phyloP scores from a whole-genome alignment of 2,797 vertebrate species.

The Acipenser oxyrinchus region DNA sequence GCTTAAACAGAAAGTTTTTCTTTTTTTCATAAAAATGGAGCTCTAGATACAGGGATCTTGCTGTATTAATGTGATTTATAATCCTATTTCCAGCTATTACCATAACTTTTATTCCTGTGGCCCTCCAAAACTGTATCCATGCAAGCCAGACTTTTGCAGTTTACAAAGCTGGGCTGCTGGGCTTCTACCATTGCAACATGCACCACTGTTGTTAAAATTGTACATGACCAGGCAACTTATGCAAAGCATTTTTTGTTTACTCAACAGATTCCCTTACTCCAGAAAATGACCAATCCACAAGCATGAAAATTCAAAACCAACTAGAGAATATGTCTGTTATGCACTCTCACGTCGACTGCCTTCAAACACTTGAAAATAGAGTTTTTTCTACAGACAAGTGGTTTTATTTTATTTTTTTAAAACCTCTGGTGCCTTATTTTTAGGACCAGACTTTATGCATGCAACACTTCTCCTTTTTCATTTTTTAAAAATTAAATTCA shows the following conservation, averaged over 20 bases:
- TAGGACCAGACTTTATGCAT: conserved; percentile 61
- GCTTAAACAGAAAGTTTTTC: too few species aligned
- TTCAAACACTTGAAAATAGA: conserved; percentile 55
- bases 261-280: conserved; percentile 82
- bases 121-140: too few species aligned
- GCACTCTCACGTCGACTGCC: conserved; percentile 65
- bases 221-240: background rate
- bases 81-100: too few species aligned
- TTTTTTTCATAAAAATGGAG: too few species aligned
- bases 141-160: too few species aligned
- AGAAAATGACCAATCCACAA: conserved; percentile 66
- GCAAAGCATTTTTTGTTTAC: conserved; percentile 2
- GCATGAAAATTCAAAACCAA: conserved; percentile 35
- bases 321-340: conserved; percentile 45
- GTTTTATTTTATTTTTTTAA: conserved; percentile 41
- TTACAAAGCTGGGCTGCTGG: too few species aligned
- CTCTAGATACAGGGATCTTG: too few species aligned
- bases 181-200: too few species aligned
- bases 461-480: conserved; percentile 43
- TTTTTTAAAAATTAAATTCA: conserved; percentile 20
- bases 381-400: conserved; percentile 41
- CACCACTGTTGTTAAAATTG: background rate
- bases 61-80: too few species aligned
- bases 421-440: conserved; percentile 69
- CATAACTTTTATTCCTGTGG: too few species aligned